Evolutionary conservation across 2,888 invertebrate species (phyloP).

Genomic region (Drosophila falleni): DNA sequence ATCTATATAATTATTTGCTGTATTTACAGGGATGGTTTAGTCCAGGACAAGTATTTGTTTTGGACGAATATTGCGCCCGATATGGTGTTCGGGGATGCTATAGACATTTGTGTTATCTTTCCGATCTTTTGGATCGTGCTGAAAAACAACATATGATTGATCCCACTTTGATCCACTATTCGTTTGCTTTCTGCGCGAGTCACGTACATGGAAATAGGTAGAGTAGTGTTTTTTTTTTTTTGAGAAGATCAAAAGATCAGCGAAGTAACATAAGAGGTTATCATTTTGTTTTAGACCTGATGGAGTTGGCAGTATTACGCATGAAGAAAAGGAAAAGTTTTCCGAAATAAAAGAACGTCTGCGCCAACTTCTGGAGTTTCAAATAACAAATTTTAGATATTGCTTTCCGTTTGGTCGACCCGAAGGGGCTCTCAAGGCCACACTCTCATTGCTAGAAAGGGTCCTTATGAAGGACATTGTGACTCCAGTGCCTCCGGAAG

Average conservation of each 20-base stretch:
- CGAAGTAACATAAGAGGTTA: too few species aligned
- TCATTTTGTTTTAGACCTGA: slow-evolving; percentile 90
- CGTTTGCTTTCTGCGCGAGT: slow-evolving; percentile 99
- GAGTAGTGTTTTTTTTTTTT: background rate
- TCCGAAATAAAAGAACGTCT: slow-evolving; percentile 98
- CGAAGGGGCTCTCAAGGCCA: slow-evolving; percentile 98
- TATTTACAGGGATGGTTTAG: slow-evolving; percentile 97
- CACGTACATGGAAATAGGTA: slow-evolving; percentile 99
- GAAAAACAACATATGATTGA: slow-evolving; percentile 98
- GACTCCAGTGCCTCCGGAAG: slow-evolving; percentile 97
- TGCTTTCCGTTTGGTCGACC: slow-evolving; percentile 99
- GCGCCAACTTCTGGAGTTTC: slow-evolving; percentile 96
- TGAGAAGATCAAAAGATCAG: background rate
- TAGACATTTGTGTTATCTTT: slow-evolving; percentile 97
- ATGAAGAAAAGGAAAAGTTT: slow-evolving; percentile 99
- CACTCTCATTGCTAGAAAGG: slow-evolving; percentile 97
- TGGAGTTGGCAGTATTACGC: slow-evolving; percentile 99
- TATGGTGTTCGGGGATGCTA: slow-evolving; percentile 99
- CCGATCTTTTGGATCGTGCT: slow-evolving; percentile 97
- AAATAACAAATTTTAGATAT: slow-evolving; percentile 99
- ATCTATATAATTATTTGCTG: background rate
- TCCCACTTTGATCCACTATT: slow-evolving; percentile 99
- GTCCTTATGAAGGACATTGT: slow-evolving; percentile 99
- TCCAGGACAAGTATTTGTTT: slow-evolving; percentile 98
- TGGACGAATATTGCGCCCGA: slow-evolving; percentile 98